Evolutionary conservation across 2,797 vertebrate species (phyloP).

Genomic region (Nasua narica): DNA sequence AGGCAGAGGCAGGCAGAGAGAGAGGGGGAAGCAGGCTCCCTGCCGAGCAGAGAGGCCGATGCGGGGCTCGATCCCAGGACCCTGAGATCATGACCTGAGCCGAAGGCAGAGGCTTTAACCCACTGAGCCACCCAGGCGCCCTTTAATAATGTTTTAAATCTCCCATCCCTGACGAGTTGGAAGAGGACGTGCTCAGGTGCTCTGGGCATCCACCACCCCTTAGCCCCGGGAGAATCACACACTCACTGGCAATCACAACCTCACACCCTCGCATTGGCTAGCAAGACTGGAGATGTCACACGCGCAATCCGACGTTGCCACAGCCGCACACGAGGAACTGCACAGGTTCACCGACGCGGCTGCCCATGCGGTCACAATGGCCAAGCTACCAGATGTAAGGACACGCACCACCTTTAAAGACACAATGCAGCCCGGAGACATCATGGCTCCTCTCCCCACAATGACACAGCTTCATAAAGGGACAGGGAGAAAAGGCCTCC

Average conservation of each 20-base stretch:
- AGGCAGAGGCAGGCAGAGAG: no score
- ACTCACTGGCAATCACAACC: not conserved
- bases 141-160: not conserved
- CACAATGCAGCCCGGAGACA: conserved; percentile 38
- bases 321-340: not conserved
- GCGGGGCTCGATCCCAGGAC: no score
- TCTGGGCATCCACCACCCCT: not conserved
- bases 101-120: no score
- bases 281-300: not conserved
- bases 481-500: not conserved
- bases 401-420: not conserved
- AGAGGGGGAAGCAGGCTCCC: no score
- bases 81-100: no score
- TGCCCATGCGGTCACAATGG: not conserved
- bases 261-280: not conserved
- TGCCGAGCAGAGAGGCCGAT: no score
- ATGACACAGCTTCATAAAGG: conserved; percentile 60
- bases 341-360: not conserved
- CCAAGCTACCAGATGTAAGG: not conserved
- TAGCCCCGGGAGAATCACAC: not conserved
- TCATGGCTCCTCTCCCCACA: conserved; percentile 55
- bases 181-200: not conserved
- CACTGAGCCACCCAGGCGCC: no score
- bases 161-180: not conserved
- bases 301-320: not conserved